Percentiles rank a stretch among this genome's conserved stretches.
Evolutionary conservation across 2,888 invertebrate genomes (phyloP).

Genomic region (Anthoptus insignis): DNA sequence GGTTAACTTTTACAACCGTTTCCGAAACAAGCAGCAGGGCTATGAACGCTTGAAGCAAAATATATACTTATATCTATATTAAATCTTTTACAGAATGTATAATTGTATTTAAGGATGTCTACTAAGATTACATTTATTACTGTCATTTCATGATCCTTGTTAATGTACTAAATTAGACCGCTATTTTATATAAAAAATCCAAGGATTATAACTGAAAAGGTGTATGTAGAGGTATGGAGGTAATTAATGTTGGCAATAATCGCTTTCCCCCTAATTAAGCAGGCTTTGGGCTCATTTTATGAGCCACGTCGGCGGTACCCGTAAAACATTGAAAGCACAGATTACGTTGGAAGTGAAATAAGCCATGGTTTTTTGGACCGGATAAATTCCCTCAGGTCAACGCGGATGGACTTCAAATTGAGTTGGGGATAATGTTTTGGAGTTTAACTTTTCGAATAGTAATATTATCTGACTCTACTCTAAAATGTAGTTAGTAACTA

Average conservation of each 20-base stretch:
- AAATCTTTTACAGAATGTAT: no score
- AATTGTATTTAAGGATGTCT: no score
- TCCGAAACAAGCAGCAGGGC: no score
- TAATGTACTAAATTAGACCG: no score
- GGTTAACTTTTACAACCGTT: no score
- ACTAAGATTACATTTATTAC: no score
- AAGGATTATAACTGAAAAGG: background rate
- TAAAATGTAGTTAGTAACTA: no score
- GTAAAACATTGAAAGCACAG: conserved; percentile 6
- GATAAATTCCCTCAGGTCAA: conserved; percentile 1
- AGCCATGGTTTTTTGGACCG: conserved; percentile 9
- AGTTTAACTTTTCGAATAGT: background rate
- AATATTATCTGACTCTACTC: no score
- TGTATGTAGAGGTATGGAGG: conserved; percentile 9
- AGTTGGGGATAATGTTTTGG: background rate
- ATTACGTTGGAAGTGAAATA: conserved; percentile 3
- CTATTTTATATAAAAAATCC: no score
- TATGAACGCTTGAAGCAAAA: no score
- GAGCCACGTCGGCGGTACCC: conserved; percentile 22
- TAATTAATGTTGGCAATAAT: conserved; percentile 33
- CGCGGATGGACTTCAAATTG: background rate
- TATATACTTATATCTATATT: no score
- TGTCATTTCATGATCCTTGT: no score
- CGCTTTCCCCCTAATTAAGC: conserved; percentile 32
- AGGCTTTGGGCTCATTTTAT: conserved; percentile 25